Evolutionary conservation across 2,113 vertebrate genomes (phyloP).

Genomic region (Eolophus roseicapilla): DNA sequence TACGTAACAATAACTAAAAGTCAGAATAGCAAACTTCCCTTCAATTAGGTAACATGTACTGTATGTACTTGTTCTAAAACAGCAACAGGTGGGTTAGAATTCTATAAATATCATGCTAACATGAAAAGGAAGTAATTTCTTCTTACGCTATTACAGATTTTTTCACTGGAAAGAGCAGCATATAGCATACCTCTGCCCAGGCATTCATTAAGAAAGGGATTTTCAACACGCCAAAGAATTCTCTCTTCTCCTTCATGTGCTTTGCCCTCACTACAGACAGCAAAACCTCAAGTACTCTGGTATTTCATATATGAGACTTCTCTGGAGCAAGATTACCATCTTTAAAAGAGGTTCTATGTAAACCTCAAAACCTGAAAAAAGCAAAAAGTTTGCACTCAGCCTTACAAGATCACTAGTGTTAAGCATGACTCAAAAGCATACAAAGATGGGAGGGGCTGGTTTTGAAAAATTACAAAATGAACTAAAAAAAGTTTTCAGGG

Average conservation of each 20-base stretch:
- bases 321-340: not conserved
- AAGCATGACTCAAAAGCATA: not conserved
- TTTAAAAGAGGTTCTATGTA: not conserved
- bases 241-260: not conserved
- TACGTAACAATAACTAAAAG: not conserved
- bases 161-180: not conserved
- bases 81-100: not conserved
- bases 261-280: not conserved
- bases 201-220: not conserved
- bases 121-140: not conserved
- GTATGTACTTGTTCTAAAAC: not conserved
- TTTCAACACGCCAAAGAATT: not conserved
- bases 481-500: not conserved
- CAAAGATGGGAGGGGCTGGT: not conserved
- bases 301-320: not conserved
- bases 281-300: not conserved
- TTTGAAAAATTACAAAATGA: not conserved
- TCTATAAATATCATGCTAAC: not conserved
- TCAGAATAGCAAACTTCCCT: not conserved
- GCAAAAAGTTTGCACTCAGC: not conserved
- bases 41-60: not conserved
- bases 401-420: not conserved
- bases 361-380: not conserved
- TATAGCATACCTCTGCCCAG: not conserved
- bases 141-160: not conserved